Percentiles rank a stretch among this genome's conserved stretches.
Evolutionary conservation across 1,140 invertebrate species (phyloP).

Genomic region (Drosophila mojavensis): DNA sequence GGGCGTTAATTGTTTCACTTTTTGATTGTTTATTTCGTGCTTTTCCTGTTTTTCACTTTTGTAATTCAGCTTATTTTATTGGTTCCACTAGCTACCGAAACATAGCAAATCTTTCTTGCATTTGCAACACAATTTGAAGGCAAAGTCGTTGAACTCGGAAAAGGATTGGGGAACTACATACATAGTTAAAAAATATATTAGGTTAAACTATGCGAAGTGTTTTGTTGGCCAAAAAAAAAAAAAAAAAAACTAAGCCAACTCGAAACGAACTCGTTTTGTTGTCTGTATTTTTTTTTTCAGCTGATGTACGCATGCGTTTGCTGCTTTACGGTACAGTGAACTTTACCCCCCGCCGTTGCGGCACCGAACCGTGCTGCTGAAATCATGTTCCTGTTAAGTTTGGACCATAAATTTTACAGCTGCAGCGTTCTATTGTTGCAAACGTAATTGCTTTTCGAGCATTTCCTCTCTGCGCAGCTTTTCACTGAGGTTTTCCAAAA

Average conservation of each 20-base stretch:
- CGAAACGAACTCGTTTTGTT: constrained; percentile 69
- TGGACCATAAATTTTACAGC: constrained; percentile 74
- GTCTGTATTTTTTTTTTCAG: constrained; percentile 8
- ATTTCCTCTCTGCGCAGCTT: constrained; percentile 30
- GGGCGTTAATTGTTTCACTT: constrained; percentile 34
- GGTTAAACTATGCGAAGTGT: not conserved
- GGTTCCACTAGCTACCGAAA: constrained; percentile 54
- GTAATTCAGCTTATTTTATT: constrained; percentile 44
- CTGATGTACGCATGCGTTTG: constrained; percentile 77
- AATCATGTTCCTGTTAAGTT: constrained; percentile 76
- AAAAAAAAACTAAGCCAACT: constrained; percentile 28
- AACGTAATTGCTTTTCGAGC: constrained; percentile 68
- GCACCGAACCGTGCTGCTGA: constrained; percentile 7
- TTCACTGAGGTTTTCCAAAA: constrained; percentile 17
- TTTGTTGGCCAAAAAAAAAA: constrained; percentile 17
- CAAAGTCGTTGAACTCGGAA: constrained; percentile 5
- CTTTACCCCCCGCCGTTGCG: constrained; percentile 37
- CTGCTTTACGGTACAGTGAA: constrained; percentile 79
- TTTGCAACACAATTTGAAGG: not conserved
- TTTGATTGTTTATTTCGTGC: constrained; percentile 51
- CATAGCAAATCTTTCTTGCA: no score
- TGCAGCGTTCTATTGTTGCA: constrained; percentile 73
- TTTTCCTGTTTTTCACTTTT: constrained; percentile 52
- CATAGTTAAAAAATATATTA: constrained; percentile 9
- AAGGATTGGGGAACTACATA: not conserved